Evolutionary conservation across 2,888 invertebrate genomes (phyloP), one percentile per base, ranked within the genome.

Genomic region (Ormia ochracea): DNA sequence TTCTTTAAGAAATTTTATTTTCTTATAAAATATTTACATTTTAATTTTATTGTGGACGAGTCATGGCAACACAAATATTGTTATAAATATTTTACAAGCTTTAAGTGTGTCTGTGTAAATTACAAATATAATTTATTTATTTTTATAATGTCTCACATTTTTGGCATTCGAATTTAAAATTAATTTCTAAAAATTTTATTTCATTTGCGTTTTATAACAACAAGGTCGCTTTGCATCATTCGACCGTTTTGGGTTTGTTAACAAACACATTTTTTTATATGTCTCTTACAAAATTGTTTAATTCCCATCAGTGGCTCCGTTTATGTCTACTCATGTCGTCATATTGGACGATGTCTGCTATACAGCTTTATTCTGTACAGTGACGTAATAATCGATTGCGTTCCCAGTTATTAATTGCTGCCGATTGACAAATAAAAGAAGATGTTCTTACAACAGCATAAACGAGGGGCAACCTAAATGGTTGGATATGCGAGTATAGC

Each of bases 321-420:
- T n/a, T n/a, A n/a, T n/a, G n/a, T n/a, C n/a, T n/a, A n/a, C n/a
- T n/a, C n/a, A n/a, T n/a, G n/a, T n/a, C n/a, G n/a, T n/a, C n/a
- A n/a, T n/a, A n/a, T n/a, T n/a, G n/a, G n/a, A n/a, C n/a, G n/a
- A n/a, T n/a, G n/a, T n/a, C n/a, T 4, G n/a, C 14, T 2, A 1
- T 14, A 1, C 1, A 14, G 38, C 4, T 23, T n/a, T 48, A 3
- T 26, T 21, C 26, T 48, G 65, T 50, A 21, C 58, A 50, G 74
- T 74, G 74, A 58, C 74, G 66, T 50, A 65, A 75, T 50, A 66
- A 59, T 52, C 33, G 66, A 75, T 75, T 75, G 48, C 58, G 14
- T 14, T 50, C 19, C 19, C 23, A 12, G 0, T 63, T 17, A 54
- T 73, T 50, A 52, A 75, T 75, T 75, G 66, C 66, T 59, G 50